Percentiles rank a stretch among this genome's conserved stretches.
Evolutionary conservation across 2,888 invertebrate genomes (phyloP).

Genomic region (Tetragonisca angustula): DNA sequence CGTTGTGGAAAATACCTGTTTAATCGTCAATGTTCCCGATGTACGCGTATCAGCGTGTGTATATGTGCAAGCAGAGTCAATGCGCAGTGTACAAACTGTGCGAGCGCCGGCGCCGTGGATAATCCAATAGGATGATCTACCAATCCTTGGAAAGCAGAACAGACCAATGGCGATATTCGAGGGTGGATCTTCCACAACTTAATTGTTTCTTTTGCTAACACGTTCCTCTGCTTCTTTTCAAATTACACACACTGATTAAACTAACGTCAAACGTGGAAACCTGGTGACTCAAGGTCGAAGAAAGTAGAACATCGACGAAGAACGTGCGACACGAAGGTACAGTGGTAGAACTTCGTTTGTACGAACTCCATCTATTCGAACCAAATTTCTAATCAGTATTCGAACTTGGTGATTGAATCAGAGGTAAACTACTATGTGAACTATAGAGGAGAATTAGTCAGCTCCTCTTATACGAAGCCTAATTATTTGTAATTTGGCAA

Average conservation of each 20-base stretch:
- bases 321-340: no score
- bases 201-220: slow-evolving; percentile 45
- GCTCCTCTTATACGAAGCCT: no score
- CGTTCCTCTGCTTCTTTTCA: not conserved
- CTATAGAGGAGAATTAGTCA: no score
- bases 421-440: no score
- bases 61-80: slow-evolving; percentile 40
- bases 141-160: slow-evolving; percentile 76
- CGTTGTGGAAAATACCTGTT: not conserved
- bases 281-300: not conserved
- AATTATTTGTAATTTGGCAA: not conserved
- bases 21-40: not conserved
- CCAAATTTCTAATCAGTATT: no score
- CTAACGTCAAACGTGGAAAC: not conserved
- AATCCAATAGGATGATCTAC: slow-evolving; percentile 84
- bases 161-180: slow-evolving; percentile 70
- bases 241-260: not conserved
- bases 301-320: not conserved
- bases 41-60: not conserved
- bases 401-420: no score
- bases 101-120: slow-evolving; percentile 81
- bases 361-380: no score
- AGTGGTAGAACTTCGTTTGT: not conserved
- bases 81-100: slow-evolving; percentile 68
- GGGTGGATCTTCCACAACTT: slow-evolving; percentile 66